Conservation (phyloP, 2,888 invertebrate species). For the Entomobrya multifasciata region DNA sequence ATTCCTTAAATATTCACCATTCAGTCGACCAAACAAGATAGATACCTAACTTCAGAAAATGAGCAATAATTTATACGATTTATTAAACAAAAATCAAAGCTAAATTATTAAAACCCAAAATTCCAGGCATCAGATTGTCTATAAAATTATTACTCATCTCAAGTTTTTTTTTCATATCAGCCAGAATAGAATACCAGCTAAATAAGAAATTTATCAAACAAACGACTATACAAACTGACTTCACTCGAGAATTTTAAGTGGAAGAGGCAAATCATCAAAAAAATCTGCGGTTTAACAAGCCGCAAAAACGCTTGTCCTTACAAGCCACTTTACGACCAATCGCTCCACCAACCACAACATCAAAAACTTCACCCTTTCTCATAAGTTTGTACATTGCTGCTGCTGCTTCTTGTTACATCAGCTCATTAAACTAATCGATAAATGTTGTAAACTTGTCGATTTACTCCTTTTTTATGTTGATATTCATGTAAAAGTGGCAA, state of each 20-base stretch:
- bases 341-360: background rate
- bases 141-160: background rate
- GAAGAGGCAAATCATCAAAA: slow-evolving; percentile 6
- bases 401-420: slow-evolving; percentile 52
- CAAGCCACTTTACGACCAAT: slow-evolving; percentile 59
- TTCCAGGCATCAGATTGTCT: slow-evolving; percentile 14
- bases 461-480: slow-evolving; percentile 39
- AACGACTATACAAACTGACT: background rate
- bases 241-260: background rate
- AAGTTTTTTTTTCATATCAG: background rate
- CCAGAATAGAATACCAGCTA: background rate
- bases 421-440: slow-evolving; percentile 71
- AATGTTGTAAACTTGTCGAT: slow-evolving; percentile 71
- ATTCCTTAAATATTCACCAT: slow-evolving; percentile 20
- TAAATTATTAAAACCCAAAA: background rate
- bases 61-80: background rate
- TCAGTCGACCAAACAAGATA: background rate
- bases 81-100: slow-evolving; percentile 10
- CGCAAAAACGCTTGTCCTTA: slow-evolving; percentile 66
- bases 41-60: background rate
- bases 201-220: background rate
- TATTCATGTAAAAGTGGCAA: slow-evolving; percentile 14
- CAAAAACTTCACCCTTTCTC: slow-evolving; percentile 4
- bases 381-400: background rate
- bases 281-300: slow-evolving; percentile 62